Conservation (phyloP, 2,113 vertebrate genomes). For the human (Homo sapiens) region GRCh38 chr16:7515001-7515500, state of each 20-base stretch:
- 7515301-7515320: not conserved
- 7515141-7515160: not conserved
- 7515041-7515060: rapidly evolving
- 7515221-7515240: not conserved
- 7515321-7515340: not conserved
- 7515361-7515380: not conserved
- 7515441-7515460: not conserved
- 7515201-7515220: not conserved
- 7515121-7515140: not conserved
- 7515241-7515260: not conserved
- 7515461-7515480: not conserved
- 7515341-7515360: not conserved
- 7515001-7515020: not conserved
- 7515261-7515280: not conserved
- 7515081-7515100: not conserved
- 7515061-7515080: not conserved
- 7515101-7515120: not conserved
- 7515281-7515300: not conserved
- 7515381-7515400: not conserved
- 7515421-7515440: not conserved
- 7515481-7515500: too few species aligned
- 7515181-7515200: not conserved
- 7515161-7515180: rapidly evolving
- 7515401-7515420: not conserved
- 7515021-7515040: not conserved